Evolutionary conservation across 2,888 invertebrate genomes (phyloP).

Genomic region (Stenotaenia linearis): DNA sequence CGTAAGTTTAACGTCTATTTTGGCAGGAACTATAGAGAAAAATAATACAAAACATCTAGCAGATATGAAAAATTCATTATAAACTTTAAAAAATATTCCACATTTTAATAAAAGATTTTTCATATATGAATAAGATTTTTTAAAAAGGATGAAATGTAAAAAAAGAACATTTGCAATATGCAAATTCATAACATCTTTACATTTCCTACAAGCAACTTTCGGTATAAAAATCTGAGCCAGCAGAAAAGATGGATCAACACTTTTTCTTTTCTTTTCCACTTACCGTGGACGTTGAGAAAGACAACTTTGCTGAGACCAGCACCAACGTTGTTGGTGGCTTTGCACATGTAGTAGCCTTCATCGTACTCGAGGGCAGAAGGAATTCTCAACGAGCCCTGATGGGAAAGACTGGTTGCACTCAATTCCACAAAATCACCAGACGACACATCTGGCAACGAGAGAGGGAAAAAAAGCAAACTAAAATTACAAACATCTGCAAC

Average conservation of each 20-base stretch:
- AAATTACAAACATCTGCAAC: slow-evolving; percentile 14
- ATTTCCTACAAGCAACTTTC: not conserved
- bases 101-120: not conserved
- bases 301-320: slow-evolving; percentile 38
- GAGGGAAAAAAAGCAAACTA: not conserved
- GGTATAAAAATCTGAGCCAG: not conserved
- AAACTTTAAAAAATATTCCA: not conserved
- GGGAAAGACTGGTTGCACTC: slow-evolving; percentile 24
- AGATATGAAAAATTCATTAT: not conserved
- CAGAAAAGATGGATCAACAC: not conserved
- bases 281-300: slow-evolving; percentile 33
- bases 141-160: not conserved
- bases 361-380: slow-evolving; percentile 40
- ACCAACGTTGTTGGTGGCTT: slow-evolving; percentile 39
- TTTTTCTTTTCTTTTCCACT: not conserved
- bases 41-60: not conserved
- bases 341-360: slow-evolving; percentile 41
- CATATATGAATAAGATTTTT: not conserved
- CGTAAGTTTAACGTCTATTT: slow-evolving; percentile 9
- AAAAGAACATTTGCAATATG: not conserved
- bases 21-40: slow-evolving; percentile 14
- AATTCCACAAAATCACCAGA: slow-evolving; percentile 30
- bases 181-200: not conserved
- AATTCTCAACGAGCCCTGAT: slow-evolving; percentile 39
- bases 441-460: not conserved